A percentile compares a stretch with the other conserved stretches of the same genome.
phyloP scores from a whole-genome alignment of 2,113 vertebrate species.

The Myocastor coypus region DNA sequence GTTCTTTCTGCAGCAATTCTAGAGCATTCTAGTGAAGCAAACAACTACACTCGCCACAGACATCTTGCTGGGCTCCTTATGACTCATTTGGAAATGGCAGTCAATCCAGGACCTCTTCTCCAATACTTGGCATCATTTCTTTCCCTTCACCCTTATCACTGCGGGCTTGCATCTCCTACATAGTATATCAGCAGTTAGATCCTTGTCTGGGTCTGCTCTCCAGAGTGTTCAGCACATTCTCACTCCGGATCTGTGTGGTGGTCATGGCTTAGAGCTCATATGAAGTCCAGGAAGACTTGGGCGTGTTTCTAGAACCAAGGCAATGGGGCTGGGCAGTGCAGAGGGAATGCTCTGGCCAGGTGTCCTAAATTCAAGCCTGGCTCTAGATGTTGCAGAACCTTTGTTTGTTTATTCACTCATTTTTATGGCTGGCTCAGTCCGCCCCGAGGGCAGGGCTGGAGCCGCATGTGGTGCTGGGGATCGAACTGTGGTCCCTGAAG shows the following conservation, averaged over 20 bases:
- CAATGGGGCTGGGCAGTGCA: neutral
- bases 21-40: neutral
- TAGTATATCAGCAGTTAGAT: too few relatives aligned
- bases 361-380: neutral
- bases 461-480: too few relatives aligned
- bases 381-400: too few relatives aligned
- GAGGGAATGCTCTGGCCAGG: neutral
- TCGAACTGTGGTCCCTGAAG: too few relatives aligned
- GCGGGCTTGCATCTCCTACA: neutral
- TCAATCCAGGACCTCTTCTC: neutral
- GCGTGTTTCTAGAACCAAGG: neutral
- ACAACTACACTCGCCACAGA: neutral
- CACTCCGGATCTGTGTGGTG: accelerated
- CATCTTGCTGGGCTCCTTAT: neutral
- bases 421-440: too few relatives aligned
- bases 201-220: neutral
- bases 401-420: too few relatives aligned
- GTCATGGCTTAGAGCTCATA: neutral
- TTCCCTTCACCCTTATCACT: neutral
- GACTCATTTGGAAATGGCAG: neutral
- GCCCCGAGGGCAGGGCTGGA: too few relatives aligned
- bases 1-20: neutral
- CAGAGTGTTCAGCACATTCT: neutral
- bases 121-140: neutral
- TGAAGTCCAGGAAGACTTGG: neutral